These are phyloP conservation scores for Aegotheles bennettii DNA, from an alignment of 2,113 vertebrate species.

Conservation along the genomic window DNA sequence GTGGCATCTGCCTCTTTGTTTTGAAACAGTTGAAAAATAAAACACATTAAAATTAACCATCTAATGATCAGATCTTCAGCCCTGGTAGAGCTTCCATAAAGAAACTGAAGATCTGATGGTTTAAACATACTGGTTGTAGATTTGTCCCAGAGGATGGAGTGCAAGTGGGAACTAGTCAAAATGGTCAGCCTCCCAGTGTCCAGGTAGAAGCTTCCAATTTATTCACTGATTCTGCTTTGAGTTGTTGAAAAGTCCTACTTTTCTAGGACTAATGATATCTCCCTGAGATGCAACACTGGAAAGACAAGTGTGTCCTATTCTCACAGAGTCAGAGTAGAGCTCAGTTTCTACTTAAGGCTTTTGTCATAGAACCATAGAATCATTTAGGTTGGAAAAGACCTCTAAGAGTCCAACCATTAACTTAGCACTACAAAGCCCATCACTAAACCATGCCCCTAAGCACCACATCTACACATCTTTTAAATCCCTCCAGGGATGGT, in stretches of 20 bases:
- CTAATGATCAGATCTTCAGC: not conserved
- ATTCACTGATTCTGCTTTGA: not conserved
- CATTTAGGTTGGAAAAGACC: not conserved
- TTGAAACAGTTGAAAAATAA: not conserved
- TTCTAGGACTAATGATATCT: not conserved
- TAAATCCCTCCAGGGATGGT: not conserved
- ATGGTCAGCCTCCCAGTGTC: not conserved
- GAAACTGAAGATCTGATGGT: not conserved
- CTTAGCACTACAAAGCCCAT: not conserved
- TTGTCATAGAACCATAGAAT: not conserved
- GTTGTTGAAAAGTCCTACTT: not conserved
- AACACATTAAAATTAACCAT: rapidly evolving
- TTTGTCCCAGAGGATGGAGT: not conserved
- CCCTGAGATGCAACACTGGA: not conserved
- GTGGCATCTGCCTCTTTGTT: not conserved
- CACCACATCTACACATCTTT: rapidly evolving
- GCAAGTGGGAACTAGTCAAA: not conserved
- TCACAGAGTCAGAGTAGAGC: not conserved
- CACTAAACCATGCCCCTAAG: not conserved
- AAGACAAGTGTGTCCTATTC: not conserved
- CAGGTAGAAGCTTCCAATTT: not conserved
- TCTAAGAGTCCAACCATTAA: not conserved
- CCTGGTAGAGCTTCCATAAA: not conserved
- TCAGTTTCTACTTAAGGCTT: not conserved
- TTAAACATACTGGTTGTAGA: not conserved